Evolutionary conservation across 2,888 invertebrate genomes (phyloP).

Genomic region (Agrotis puta): DNA sequence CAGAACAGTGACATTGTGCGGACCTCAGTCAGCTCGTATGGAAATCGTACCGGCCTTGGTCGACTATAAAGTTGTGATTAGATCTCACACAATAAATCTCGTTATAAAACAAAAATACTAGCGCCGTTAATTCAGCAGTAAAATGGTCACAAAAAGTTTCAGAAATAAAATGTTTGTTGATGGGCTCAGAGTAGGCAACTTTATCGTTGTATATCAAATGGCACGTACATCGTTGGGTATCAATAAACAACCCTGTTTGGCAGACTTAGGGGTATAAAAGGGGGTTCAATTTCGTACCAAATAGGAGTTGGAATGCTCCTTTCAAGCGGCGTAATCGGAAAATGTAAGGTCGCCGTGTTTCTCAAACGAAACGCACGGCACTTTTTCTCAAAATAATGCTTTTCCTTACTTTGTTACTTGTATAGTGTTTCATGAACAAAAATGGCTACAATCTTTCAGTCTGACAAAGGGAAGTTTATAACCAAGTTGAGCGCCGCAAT

Average conservation of each 20-base stretch:
- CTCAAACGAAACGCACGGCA: not conserved
- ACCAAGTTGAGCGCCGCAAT: constrained; percentile 42
- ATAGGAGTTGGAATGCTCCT: constrained; percentile 58
- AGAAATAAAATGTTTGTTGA: constrained; percentile 54
- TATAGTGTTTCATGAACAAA: constrained; percentile 27
- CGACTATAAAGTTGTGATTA: constrained; percentile 61
- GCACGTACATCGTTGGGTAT: constrained; percentile 51
- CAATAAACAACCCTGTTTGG: constrained; percentile 57
- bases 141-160: constrained; percentile 56
- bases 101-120: constrained; percentile 61
- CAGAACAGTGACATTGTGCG: constrained; percentile 64
- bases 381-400: constrained; percentile 13
- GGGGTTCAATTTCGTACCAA: constrained; percentile 45
- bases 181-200: constrained; percentile 38
- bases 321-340: constrained; percentile 39
- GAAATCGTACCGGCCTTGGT: constrained; percentile 73
- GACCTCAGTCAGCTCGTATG: constrained; percentile 70
- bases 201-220: constrained; percentile 56
- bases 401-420: constrained; percentile 18
- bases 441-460: constrained; percentile 20
- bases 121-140: constrained; percentile 56
- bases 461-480: constrained; percentile 54
- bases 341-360: constrained; percentile 22
- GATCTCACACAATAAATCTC: constrained; percentile 65
- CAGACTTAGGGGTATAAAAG: constrained; percentile 50